These are phyloP conservation scores for Embiotoca jacksoni DNA, from an alignment of 2,113 vertebrate genomes.

Conservation along the genomic window DNA sequence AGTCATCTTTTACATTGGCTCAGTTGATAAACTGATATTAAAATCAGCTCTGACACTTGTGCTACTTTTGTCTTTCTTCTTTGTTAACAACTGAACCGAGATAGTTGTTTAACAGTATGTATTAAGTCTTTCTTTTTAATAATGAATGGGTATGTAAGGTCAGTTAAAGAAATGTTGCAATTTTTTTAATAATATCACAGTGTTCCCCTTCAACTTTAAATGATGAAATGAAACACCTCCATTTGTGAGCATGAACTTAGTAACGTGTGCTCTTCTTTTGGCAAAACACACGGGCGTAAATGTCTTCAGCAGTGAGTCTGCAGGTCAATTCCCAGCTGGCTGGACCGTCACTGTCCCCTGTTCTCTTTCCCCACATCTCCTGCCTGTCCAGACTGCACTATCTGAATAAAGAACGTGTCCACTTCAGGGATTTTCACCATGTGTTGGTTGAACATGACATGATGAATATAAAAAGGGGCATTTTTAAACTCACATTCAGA, in stretches of 20 bases:
- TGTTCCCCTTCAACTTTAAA: neutral
- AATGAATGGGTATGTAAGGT: neutral
- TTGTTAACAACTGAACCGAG: neutral
- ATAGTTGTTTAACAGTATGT: neutral
- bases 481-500: neutral
- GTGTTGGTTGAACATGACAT: neutral
- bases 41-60: neutral
- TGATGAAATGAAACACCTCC: neutral
- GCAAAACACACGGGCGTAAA: no score
- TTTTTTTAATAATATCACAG: neutral
- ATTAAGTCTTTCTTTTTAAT: neutral
- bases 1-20: neutral
- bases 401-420: neutral
- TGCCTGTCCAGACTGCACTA: no score
- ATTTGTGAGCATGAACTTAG: neutral
- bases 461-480: neutral
- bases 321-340: no score
- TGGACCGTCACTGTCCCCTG: no score
- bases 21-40: neutral
- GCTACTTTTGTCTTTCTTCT: neutral
- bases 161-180: no score
- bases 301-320: no score
- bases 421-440: neutral
- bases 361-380: no score
- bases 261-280: neutral